Conservation (phyloP, 2,888 invertebrate genomes). For the Therioaphis trifolii region DNA sequence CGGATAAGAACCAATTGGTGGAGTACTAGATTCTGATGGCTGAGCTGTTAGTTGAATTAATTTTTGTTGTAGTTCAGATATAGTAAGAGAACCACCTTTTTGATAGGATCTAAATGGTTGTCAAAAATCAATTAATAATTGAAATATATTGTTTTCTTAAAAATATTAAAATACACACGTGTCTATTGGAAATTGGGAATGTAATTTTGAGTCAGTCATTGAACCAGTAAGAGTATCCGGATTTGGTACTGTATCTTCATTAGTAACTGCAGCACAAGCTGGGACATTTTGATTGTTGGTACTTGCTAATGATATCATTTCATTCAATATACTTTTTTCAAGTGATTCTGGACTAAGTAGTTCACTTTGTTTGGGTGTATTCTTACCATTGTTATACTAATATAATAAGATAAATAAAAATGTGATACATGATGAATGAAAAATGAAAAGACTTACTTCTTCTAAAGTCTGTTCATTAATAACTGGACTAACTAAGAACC, state of each 20-base stretch:
- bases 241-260: slow-evolving; percentile 42
- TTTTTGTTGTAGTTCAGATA: slow-evolving; percentile 74
- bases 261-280: not conserved
- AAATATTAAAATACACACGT: slow-evolving; percentile 11
- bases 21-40: slow-evolving; percentile 69
- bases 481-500: slow-evolving; percentile 86
- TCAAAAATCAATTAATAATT: slow-evolving; percentile 1
- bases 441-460: slow-evolving; percentile 64
- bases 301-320: slow-evolving; percentile 55
- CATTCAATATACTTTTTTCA: slow-evolving; percentile 50
- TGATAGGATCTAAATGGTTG: slow-evolving; percentile 9
- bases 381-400: slow-evolving; percentile 45
- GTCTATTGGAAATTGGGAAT: slow-evolving; percentile 52
- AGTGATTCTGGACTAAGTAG: slow-evolving; percentile 54
- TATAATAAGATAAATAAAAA: not conserved
- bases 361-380: slow-evolving; percentile 31
- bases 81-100: slow-evolving; percentile 68
- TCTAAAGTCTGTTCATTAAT: slow-evolving; percentile 68
- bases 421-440: not conserved
- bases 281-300: slow-evolving; percentile 33
- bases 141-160: not conserved
- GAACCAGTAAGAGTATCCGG: slow-evolving; percentile 8
- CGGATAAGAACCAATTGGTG: slow-evolving; percentile 71
- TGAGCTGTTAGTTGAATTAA: slow-evolving; percentile 72
- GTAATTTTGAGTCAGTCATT: slow-evolving; percentile 47